These are phyloP conservation scores for Vanessa cardui DNA, from an alignment of 2,888 invertebrate species.

Conservation along the genomic window DNA sequence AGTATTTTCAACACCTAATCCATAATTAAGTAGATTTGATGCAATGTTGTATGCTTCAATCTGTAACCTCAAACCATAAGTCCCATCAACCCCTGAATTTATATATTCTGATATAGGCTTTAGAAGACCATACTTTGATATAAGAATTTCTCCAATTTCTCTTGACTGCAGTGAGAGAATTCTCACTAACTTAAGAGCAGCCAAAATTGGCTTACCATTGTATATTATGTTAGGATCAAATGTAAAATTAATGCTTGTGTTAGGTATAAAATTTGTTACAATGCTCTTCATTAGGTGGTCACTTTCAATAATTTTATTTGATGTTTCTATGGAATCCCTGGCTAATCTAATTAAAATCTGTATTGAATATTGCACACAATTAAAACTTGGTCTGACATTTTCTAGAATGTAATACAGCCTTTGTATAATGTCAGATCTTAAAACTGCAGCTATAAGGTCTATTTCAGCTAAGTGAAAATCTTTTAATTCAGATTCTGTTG, in stretches of 20 bases:
- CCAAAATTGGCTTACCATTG: conserved; percentile 85
- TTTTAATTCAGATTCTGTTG: conserved; percentile 85
- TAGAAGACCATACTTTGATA: conserved; percentile 80
- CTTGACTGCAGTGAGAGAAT: conserved; percentile 85
- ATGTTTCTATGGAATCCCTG: conserved; percentile 88
- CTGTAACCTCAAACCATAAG: conserved; percentile 82
- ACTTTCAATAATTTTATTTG: conserved; percentile 84
- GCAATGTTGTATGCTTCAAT: conserved; percentile 85
- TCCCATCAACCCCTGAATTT: conserved; percentile 76
- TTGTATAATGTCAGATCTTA: conserved; percentile 89
- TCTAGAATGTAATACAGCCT: conserved; percentile 90
- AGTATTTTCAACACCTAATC: conserved; percentile 72
- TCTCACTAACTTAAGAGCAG: conserved; percentile 89
- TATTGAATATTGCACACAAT: conserved; percentile 88
- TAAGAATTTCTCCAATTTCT: conserved; percentile 77
- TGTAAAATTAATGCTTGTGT: conserved; percentile 60
- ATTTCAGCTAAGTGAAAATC: conserved; percentile 94
- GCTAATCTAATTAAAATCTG: conserved; percentile 91
- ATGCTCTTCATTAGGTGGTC: conserved; percentile 85
- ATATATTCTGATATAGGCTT: conserved; percentile 81
- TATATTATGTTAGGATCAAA: conserved; percentile 79
- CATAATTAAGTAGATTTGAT: conserved; percentile 80
- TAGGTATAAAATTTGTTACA: conserved; percentile 83
- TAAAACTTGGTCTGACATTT: conserved; percentile 86
- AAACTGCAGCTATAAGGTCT: conserved; percentile 88